These are phyloP conservation scores for Cyprinodon tularosa DNA, from an alignment of 2,113 vertebrate species.

Conservation along the genomic window DNA sequence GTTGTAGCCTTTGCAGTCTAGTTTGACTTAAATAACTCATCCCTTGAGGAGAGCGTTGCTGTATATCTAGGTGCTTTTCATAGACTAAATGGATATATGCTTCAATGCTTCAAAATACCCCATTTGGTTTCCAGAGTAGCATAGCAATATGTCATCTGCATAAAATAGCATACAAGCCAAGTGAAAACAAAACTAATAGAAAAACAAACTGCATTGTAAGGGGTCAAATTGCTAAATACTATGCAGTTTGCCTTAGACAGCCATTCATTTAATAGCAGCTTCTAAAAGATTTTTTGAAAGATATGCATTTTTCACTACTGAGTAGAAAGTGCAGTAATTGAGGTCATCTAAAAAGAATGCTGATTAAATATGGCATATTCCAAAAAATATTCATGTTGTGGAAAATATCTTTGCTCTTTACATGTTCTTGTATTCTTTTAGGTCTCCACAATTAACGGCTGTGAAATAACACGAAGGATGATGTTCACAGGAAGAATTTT, in stretches of 20 bases:
- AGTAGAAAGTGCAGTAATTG: constrained; percentile 89
- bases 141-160: not conserved
- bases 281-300: constrained; percentile 76
- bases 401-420: constrained; percentile 52
- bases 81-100: constrained; percentile 16
- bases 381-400: constrained; percentile 62
- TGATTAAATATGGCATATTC: constrained; percentile 82
- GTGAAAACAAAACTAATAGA: constrained; percentile 56
- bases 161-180: constrained; percentile 22
- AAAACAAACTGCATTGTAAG: constrained; percentile 68
- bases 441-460: constrained; percentile 28
- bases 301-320: constrained; percentile 76
- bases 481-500: constrained; percentile 31
- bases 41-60: constrained; percentile 15
- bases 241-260: constrained; percentile 69
- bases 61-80: constrained; percentile 15
- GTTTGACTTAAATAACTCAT: constrained; percentile 34
- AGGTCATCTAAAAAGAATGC: constrained; percentile 89
- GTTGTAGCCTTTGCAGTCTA: constrained; percentile 28
- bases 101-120: constrained; percentile 37
- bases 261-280: constrained; percentile 88
- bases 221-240: constrained; percentile 60
- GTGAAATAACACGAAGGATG: constrained; percentile 21
- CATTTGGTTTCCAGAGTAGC: constrained; percentile 30
- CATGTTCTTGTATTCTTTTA: constrained; percentile 31